A percentile compares a stretch with the other conserved stretches of the same genome.
Conservation (phyloP, 1,140 invertebrate genomes). For the Heliothis virescens region DNA sequence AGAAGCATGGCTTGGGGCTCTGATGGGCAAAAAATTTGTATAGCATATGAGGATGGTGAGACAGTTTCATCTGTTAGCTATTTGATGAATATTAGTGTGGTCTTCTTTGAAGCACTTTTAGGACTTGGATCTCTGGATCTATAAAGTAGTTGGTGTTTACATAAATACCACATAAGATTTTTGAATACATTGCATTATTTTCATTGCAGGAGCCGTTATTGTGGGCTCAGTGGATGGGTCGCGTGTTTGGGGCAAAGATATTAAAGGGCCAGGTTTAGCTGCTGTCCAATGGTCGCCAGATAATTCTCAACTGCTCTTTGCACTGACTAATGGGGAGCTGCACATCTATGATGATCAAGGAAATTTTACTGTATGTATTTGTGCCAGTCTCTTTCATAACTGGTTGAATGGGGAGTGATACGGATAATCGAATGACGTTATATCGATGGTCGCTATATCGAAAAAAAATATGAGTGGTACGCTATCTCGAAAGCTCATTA, state of each 20-base stretch:
- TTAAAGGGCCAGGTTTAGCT: slow-evolving; percentile 92
- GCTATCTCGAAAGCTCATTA: too few relatives aligned
- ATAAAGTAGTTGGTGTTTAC: background rate
- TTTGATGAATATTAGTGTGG: too few relatives aligned
- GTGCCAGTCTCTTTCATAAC: too few relatives aligned
- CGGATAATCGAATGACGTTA: too few relatives aligned
- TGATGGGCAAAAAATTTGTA: slow-evolving; percentile 99
- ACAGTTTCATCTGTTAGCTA: background rate
- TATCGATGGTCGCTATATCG: too few relatives aligned
- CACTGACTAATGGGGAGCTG: slow-evolving; percentile 95
- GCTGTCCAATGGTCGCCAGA: slow-evolving; percentile 98
- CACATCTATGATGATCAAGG: slow-evolving; percentile 98
- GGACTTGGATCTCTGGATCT: too few relatives aligned
- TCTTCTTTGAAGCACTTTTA: too few relatives aligned
- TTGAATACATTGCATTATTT: background rate
- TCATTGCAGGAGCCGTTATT: slow-evolving; percentile 86
- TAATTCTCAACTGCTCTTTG: slow-evolving; percentile 95
- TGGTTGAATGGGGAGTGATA: too few relatives aligned
- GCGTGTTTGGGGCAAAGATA: slow-evolving; percentile 98
- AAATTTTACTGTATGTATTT: slow-evolving; percentile 87
- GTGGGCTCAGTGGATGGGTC: slow-evolving; percentile 98
- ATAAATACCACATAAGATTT: background rate
- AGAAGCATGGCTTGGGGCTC: slow-evolving; percentile 98
- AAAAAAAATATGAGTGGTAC: too few relatives aligned
- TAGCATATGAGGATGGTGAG: slow-evolving; percentile 98